phyloP scores from a whole-genome alignment of 2,113 vertebrate species.

The Alces alces region DNA sequence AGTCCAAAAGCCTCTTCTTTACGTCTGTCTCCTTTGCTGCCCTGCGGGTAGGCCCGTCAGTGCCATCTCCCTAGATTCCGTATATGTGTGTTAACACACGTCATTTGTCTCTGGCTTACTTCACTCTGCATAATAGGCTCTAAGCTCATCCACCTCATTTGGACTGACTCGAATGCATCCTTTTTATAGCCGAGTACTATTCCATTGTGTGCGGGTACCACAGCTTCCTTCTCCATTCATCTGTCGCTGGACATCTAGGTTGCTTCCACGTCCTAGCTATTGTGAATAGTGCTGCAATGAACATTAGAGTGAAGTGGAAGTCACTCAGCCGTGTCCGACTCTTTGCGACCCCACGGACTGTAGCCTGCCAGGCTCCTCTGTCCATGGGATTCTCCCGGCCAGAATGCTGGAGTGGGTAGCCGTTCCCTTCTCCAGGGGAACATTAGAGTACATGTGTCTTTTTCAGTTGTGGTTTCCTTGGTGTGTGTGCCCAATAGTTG shows the following conservation, averaged over 20 bases:
- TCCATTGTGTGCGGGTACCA: not conserved
- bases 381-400: not conserved
- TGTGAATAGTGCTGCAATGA: not conserved
- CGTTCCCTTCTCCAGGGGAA: not conserved
- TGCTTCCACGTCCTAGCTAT: not conserved
- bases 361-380: not conserved
- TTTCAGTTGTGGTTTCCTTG: not conserved
- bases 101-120: not conserved
- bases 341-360: not conserved
- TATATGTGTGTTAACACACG: fast-evolving
- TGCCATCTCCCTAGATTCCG: not conserved
- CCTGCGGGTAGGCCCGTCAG: not conserved
- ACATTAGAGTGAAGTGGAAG: not conserved
- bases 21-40: not conserved
- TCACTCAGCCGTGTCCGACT: not conserved
- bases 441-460: not conserved
- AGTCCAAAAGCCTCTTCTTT: not conserved
- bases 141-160: not conserved
- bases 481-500: not conserved
- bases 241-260: not conserved
- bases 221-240: not conserved
- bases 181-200: not conserved
- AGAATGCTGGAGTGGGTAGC: not conserved
- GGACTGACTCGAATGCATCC: not conserved
- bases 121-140: not conserved